Evolutionary conservation across 2,888 invertebrate genomes (phyloP).

Genomic region (Tuberolachnus salignus): DNA sequence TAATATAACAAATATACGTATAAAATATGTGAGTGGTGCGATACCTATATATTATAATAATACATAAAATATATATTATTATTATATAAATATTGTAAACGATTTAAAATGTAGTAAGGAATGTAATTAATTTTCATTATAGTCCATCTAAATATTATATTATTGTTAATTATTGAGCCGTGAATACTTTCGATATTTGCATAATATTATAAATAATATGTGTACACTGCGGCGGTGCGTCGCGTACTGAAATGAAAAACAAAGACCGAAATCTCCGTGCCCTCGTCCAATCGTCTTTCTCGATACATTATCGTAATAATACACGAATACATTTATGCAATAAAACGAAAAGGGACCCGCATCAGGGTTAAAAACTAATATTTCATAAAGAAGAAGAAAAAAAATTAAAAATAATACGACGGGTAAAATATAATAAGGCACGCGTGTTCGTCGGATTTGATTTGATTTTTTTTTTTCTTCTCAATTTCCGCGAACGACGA

Average conservation of each 20-base stretch:
- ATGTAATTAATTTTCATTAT: slow-evolving; percentile 25
- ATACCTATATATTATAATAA: slow-evolving; percentile 18
- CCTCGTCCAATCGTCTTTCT: not conserved
- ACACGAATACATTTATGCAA: not conserved
- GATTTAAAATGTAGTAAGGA: slow-evolving; percentile 20
- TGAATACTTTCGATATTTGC: slow-evolving; percentile 10
- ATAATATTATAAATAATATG: too few species aligned
- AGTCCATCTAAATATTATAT: not conserved
- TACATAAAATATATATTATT: too few species aligned
- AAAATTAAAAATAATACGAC: not conserved
- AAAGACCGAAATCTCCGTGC: not conserved
- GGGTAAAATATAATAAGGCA: too few species aligned
- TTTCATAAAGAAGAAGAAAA: too few species aligned
- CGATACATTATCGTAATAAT: not conserved
- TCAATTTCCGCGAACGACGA: too few species aligned
- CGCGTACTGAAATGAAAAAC: not conserved
- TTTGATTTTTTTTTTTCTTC: too few species aligned
- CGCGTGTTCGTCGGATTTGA: too few species aligned
- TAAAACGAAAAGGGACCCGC: slow-evolving; percentile 17
- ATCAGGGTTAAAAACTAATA: slow-evolving; percentile 25
- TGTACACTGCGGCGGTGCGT: not conserved
- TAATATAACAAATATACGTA: not conserved
- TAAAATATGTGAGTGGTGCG: slow-evolving; percentile 40
- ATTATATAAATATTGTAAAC: too few species aligned
- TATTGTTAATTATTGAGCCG: slow-evolving; percentile 31